Percentiles rank a stretch among this genome's conserved stretches.
Evolutionary conservation across 2,888 invertebrate species (phyloP).

Genomic region (Watsonalla binaria): DNA sequence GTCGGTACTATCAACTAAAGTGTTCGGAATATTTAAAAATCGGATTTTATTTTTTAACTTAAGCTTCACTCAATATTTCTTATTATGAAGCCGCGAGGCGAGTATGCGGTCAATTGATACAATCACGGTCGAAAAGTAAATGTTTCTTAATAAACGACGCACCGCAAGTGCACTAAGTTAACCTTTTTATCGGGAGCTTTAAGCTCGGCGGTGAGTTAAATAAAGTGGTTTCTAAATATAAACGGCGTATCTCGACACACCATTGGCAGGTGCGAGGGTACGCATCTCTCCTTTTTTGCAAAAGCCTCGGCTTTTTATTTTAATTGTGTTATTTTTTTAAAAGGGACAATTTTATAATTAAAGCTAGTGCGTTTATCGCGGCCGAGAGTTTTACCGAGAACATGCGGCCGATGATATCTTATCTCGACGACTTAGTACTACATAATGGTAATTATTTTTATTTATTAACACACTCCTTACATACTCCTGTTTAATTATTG

Average conservation of each 20-base stretch:
- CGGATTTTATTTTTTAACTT: constrained; percentile 31
- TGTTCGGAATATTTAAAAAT: constrained; percentile 9
- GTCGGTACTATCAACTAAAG: constrained; percentile 19
- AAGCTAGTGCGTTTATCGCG: constrained; percentile 59
- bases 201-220: constrained; percentile 71
- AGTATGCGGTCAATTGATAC: constrained; percentile 59
- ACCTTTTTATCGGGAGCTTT: constrained; percentile 70
- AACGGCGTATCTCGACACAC: constrained; percentile 71
- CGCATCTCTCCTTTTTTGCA: constrained; percentile 56
- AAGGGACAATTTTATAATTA: constrained; percentile 72
- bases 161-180: constrained; percentile 62
- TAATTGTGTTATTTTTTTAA: constrained; percentile 50
- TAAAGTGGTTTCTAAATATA: constrained; percentile 78
- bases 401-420: constrained; percentile 50
- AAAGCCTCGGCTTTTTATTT: constrained; percentile 45
- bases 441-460: constrained; percentile 44
- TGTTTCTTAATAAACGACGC: constrained; percentile 68
- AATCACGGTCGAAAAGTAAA: constrained; percentile 70
- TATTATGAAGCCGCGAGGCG: constrained; percentile 34
- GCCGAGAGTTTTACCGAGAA: constrained; percentile 49
- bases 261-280: constrained; percentile 74
- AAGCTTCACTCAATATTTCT: constrained; percentile 26
- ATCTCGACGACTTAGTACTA: constrained; percentile 38
- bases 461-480: constrained; percentile 27
- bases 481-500: constrained; percentile 3